Conservation (phyloP, 2,797 vertebrate genomes). For the Lagodon rhomboides region DNA sequence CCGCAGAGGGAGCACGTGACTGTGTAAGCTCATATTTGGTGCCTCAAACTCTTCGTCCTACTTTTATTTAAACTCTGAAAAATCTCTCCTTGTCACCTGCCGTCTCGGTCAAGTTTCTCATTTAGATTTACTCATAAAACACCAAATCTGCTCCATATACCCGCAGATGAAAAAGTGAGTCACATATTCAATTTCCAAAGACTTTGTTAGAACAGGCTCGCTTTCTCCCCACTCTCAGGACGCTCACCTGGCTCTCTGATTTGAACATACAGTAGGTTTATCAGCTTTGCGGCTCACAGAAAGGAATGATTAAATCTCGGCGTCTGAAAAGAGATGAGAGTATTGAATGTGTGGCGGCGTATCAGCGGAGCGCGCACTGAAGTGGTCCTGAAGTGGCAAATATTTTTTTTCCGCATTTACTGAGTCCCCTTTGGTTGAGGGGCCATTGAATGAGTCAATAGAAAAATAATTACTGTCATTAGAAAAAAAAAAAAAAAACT, state of each 20-base stretch:
- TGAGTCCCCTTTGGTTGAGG: constrained; percentile 24
- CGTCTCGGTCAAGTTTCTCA: constrained; percentile 7
- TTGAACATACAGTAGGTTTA: constrained; percentile 43
- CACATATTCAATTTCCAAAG: constrained; percentile 57
- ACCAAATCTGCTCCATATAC: background rate
- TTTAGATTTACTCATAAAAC: constrained; percentile 9
- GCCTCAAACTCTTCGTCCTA: background rate
- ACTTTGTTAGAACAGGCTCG: constrained; percentile 27
- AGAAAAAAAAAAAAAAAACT: too few species aligned
- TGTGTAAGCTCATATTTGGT: background rate
- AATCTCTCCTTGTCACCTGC: background rate
- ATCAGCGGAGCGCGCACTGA: constrained; percentile 1
- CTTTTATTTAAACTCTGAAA: background rate
- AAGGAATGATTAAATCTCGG: constrained; percentile 16
- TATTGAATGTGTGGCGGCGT: constrained; percentile 27
- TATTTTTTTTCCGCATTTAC: constrained; percentile 36
- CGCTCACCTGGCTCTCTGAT: constrained; percentile 41
- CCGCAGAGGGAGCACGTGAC: background rate
- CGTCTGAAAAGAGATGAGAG: constrained; percentile 10
- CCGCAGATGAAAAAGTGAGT: constrained; percentile 6
- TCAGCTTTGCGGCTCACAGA: constrained; percentile 43
- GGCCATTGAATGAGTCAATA: constrained; percentile 39
- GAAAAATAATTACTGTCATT: constrained; percentile 38
- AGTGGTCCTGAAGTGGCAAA: constrained; percentile 28
- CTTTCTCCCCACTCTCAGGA: constrained; percentile 24